Evolutionary conservation across 37 sponge, comb jelly and placozoan genomes (phyloP).

Genomic region (Halisarca cf. caerulea): DNA sequence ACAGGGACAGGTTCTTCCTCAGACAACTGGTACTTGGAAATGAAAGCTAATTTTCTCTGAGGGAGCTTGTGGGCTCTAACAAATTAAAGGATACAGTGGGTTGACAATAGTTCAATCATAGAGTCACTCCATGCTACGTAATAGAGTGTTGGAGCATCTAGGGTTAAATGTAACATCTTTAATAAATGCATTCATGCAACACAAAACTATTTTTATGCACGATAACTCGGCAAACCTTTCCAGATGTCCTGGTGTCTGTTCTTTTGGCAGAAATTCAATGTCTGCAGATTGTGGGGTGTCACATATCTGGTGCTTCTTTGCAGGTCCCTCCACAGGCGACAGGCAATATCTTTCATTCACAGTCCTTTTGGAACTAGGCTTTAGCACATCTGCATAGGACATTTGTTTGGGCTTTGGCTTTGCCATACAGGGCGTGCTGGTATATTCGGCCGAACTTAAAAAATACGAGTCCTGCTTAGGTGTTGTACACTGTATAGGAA

Average conservation of each 20-base stretch:
- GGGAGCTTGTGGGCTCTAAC: slow-evolving; percentile 1
- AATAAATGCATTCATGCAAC: too few species aligned
- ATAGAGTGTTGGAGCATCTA: too few species aligned
- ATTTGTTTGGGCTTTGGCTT: not conserved
- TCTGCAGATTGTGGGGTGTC: not conserved
- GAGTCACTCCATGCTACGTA: too few species aligned
- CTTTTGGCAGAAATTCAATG: not conserved
- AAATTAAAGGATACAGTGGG: too few species aligned
- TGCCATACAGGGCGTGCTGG: slow-evolving; percentile 4
- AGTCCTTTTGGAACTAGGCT: slow-evolving; percentile 28
- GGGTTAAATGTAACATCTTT: too few species aligned
- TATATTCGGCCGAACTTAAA: not conserved
- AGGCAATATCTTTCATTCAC: slow-evolving; percentile 35
- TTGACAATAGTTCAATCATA: too few species aligned
- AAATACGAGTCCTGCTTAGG: too few species aligned
- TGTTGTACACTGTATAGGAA: too few species aligned
- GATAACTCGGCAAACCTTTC: too few species aligned
- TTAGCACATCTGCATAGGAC: not conserved
- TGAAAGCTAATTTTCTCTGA: not conserved
- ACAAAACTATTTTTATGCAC: too few species aligned
- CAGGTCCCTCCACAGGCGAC: slow-evolving; percentile 50
- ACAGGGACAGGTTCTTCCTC: not conserved
- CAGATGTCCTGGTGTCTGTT: not conserved
- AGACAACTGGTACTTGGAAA: not conserved
- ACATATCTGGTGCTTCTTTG: slow-evolving; percentile 20